phyloP scores from a whole-genome alignment of 2,797 vertebrate genomes.

The Petrocephalus schoutedeni region DNA sequence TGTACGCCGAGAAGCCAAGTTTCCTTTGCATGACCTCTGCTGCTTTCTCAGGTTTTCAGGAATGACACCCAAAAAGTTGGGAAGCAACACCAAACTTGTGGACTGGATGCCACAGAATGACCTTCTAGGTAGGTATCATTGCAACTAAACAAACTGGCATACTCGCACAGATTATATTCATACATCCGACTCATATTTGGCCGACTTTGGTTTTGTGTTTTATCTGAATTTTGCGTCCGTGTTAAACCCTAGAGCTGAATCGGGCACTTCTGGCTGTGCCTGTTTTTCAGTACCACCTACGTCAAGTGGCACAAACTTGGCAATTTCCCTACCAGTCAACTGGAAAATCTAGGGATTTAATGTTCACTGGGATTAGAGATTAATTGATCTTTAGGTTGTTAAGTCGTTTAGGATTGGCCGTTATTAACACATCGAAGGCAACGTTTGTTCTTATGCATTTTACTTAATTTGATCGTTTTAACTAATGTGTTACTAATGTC shows the following conservation, averaged over 20 bases:
- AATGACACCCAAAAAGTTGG: slow-evolving; percentile 82
- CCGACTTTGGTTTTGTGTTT: background rate
- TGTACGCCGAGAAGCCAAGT: background rate
- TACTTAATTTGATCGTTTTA: background rate
- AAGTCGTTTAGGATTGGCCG: background rate
- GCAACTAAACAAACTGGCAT: background rate
- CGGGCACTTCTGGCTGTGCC: background rate
- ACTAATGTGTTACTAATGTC: slow-evolving; percentile 9
- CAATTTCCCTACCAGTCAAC: background rate
- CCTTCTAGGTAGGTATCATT: slow-evolving; percentile 77
- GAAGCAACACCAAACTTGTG: slow-evolving; percentile 94
- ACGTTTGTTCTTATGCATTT: background rate
- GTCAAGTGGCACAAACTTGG: background rate
- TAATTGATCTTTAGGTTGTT: background rate
- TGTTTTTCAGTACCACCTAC: background rate
- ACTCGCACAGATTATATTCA: background rate
- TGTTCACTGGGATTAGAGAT: background rate
- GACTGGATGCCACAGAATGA: slow-evolving; percentile 99
- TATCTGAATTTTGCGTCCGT: background rate
- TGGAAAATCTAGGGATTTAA: slow-evolving; percentile 13
- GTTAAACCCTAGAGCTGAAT: background rate
- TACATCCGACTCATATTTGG: background rate
- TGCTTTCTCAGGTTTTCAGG: slow-evolving; percentile 80
- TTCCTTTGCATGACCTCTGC: background rate
- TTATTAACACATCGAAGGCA: background rate